These are phyloP conservation scores for Oxycera nigricornis DNA, from an alignment of 2,888 invertebrate genomes.

Conservation along the genomic window DNA sequence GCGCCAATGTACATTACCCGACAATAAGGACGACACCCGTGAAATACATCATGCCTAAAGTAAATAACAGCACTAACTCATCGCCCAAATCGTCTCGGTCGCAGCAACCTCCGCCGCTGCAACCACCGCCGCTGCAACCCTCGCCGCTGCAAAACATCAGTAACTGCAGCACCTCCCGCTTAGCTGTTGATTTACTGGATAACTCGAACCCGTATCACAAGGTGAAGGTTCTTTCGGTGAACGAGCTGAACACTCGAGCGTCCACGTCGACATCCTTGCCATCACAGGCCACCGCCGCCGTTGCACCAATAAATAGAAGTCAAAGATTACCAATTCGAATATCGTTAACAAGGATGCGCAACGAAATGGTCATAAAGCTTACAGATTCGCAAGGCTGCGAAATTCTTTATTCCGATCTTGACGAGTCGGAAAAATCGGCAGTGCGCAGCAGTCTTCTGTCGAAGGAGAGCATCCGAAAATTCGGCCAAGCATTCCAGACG, in stretches of 20 bases:
- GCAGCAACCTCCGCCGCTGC: no score
- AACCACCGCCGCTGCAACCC: neutral
- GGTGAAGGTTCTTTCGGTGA: constrained; percentile 10
- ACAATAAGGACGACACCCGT: no score
- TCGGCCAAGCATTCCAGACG: neutral
- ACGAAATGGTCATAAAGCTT: constrained; percentile 9
- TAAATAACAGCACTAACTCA: no score
- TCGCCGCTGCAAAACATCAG: no score
- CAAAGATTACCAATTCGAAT: constrained; percentile 10
- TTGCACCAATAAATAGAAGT: neutral
- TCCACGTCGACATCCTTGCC: neutral
- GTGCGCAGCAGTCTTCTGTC: neutral
- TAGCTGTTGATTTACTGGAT: neutral
- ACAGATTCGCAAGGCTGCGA: neutral
- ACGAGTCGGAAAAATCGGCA: constrained; percentile 2
- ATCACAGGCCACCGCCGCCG: neutral
- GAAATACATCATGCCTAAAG: no score
- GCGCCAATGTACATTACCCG: no score
- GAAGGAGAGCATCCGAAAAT: neutral
- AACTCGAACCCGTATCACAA: neutral
- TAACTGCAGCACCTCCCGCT: no score
- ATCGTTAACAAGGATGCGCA: neutral
- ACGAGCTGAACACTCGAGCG: constrained; percentile 1
- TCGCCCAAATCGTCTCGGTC: no score
- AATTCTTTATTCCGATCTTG: neutral